Conservation (phyloP, 2,797 vertebrate genomes). For the Hipposideros larvatus region DNA sequence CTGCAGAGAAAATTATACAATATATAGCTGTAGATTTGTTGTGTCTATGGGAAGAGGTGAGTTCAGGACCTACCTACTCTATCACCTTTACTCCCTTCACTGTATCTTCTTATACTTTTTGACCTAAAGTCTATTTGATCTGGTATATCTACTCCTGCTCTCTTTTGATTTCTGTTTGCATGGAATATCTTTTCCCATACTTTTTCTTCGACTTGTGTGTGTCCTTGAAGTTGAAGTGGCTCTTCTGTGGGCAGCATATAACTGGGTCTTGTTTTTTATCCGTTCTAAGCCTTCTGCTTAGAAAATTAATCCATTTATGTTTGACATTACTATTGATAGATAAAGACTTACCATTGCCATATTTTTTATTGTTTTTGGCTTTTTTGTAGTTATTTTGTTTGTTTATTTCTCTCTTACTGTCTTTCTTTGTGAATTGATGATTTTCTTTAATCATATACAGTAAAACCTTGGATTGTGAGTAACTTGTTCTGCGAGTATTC, state of each 20-base stretch:
- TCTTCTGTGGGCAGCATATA: neutral
- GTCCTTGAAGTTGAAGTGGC: neutral
- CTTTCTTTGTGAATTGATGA: neutral
- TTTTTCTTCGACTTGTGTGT: neutral
- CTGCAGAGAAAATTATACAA: neutral
- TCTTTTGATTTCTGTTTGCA: neutral
- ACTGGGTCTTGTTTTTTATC: neutral
- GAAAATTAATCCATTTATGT: neutral
- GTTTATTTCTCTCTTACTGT: neutral
- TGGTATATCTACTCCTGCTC: neutral
- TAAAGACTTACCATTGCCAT: neutral
- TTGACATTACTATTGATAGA: neutral
- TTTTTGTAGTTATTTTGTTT: neutral
- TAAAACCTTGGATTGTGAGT: too few species aligned
- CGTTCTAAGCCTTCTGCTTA: neutral
- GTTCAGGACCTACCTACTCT: neutral
- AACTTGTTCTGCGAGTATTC: too few species aligned
- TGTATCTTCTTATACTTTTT: neutral
- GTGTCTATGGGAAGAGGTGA: neutral
- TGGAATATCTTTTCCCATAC: neutral
- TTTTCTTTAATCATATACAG: neutral
- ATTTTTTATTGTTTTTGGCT: neutral
- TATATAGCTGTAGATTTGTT: neutral
- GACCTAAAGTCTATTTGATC: neutral
- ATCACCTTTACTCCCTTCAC: neutral